Evolutionary conservation across 2,113 vertebrate genomes (phyloP).

Genomic region (Reinhardtius hippoglossoides): DNA sequence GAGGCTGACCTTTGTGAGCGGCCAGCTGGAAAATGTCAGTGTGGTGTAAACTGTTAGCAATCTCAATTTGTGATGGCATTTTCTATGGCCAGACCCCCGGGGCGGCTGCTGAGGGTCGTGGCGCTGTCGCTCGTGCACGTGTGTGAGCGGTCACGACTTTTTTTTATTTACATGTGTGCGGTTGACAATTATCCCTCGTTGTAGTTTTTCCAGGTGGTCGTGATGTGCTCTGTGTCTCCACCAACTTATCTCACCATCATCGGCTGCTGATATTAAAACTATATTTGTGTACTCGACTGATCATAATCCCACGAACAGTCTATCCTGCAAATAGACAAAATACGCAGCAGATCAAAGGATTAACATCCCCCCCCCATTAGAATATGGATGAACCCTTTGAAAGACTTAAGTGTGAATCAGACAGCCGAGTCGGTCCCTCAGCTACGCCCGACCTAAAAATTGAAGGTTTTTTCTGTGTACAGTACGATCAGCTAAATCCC

Average conservation of each 20-base stretch:
- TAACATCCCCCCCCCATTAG: constrained; percentile 32
- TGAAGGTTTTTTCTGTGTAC: constrained; percentile 40
- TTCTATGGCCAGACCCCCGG: constrained; percentile 58
- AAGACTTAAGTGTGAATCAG: constrained; percentile 38
- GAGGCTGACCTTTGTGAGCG: constrained; percentile 72
- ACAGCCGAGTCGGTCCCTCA: constrained; percentile 16
- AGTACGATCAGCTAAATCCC: constrained; percentile 45
- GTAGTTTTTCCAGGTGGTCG: too few relatives aligned
- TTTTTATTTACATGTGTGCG: constrained; percentile 19
- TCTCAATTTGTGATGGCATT: constrained; percentile 78
- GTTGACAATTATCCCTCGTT: background rate
- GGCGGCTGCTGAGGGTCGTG: constrained; percentile 27
- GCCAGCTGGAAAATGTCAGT: constrained; percentile 77
- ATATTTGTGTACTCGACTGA: too few relatives aligned
- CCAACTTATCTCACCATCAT: too few relatives aligned
- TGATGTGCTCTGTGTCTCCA: background rate
- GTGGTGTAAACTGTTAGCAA: constrained; percentile 69
- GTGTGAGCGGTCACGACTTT: constrained; percentile 11
- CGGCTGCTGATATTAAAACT: too few relatives aligned
- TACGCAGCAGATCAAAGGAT: constrained; percentile 38
- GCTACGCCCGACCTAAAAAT: background rate
- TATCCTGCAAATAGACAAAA: background rate
- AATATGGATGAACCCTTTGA: constrained; percentile 54
- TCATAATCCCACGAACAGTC: too few relatives aligned
- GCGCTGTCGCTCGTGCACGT: background rate